Evolutionary conservation across 2,888 invertebrate species (phyloP).

Genomic region (Calameuta pallipes): DNA sequence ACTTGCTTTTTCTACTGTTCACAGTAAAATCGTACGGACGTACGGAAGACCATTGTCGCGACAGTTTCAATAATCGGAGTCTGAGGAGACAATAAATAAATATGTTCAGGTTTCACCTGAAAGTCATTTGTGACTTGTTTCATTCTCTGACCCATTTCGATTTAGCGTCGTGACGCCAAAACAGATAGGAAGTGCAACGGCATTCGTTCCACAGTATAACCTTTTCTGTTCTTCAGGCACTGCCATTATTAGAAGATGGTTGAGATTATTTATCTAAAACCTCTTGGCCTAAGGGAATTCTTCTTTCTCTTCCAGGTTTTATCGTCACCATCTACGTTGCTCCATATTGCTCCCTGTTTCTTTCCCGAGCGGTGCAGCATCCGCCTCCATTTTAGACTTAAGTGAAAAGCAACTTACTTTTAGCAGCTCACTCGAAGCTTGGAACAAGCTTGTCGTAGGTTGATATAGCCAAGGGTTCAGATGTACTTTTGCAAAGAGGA

Average conservation of each 20-base stretch:
- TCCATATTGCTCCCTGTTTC: background rate
- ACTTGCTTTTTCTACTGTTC: background rate
- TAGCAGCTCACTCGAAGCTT: background rate
- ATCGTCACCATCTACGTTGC: background rate
- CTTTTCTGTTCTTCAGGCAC: background rate
- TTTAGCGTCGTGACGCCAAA: background rate
- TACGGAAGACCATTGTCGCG: background rate
- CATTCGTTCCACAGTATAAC: background rate
- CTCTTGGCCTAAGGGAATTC: background rate
- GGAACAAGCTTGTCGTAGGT: background rate
- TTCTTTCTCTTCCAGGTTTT: background rate
- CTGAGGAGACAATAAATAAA: background rate
- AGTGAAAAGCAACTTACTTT: conserved; percentile 4
- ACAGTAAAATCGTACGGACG: background rate
- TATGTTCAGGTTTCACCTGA: background rate
- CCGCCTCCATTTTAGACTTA: conserved; percentile 2
- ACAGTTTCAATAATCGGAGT: background rate
- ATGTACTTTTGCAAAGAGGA: background rate
- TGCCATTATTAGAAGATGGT: background rate
- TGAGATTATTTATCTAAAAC: background rate
- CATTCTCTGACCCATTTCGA: background rate
- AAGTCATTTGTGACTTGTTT: background rate
- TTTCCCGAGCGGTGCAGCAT: background rate
- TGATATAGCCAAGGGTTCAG: background rate
- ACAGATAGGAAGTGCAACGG: background rate